Conservation (phyloP, 2,797 vertebrate genomes). For the Xyrichtys novacula region DNA sequence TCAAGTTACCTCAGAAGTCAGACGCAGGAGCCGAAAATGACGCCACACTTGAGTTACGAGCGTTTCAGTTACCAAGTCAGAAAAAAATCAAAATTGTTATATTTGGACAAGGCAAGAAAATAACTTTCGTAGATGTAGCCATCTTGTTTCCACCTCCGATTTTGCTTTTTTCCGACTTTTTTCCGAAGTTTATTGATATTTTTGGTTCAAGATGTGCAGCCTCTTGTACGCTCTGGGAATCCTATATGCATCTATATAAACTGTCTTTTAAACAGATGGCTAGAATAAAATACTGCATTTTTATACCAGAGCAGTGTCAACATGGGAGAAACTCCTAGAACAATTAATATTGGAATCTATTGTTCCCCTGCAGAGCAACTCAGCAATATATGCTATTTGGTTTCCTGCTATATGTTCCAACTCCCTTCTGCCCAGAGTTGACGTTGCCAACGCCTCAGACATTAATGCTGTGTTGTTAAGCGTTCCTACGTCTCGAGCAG, state of each 20-base stretch:
- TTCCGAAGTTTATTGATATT: constrained; percentile 28
- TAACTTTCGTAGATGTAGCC: too few species aligned
- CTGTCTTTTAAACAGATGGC: constrained; percentile 30
- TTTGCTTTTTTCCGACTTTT: too few species aligned
- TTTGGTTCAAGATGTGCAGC: constrained; percentile 29
- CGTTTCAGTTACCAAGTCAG: too few species aligned
- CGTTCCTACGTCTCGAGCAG: constrained; percentile 52
- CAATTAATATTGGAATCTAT: constrained; percentile 57
- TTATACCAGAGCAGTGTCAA: constrained; percentile 37
- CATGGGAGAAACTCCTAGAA: constrained; percentile 27
- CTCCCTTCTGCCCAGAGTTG: constrained; percentile 45
- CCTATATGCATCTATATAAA: constrained; percentile 23
- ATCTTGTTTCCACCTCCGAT: too few species aligned
- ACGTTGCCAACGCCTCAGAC: constrained; percentile 62
- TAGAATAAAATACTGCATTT: constrained; percentile 23
- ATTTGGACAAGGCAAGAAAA: too few species aligned
- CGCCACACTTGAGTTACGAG: too few species aligned
- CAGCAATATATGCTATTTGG: constrained; percentile 62
- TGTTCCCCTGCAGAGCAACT: constrained; percentile 46
- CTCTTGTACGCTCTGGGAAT: constrained; percentile 6
- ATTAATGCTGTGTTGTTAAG: constrained; percentile 53
- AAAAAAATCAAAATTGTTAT: too few species aligned
- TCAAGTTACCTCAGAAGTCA: too few species aligned
- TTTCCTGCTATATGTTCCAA: constrained; percentile 44
- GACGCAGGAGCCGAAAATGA: too few species aligned